Conservation (phyloP, 1,140 invertebrate genomes). For the Lepidurus packardi region DNA sequence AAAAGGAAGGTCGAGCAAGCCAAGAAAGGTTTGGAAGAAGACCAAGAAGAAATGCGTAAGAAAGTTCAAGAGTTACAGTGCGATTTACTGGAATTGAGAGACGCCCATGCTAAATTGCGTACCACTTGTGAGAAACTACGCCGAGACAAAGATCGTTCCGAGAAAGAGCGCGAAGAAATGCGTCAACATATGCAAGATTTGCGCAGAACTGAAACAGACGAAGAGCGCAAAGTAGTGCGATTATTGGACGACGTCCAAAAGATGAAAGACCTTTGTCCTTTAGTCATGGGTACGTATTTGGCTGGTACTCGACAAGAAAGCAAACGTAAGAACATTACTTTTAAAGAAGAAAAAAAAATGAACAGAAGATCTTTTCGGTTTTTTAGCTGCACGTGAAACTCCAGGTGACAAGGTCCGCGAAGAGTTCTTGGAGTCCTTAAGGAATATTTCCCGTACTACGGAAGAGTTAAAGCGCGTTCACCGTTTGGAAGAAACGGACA, state of each 20-base stretch:
- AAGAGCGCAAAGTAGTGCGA: slow-evolving; percentile 59
- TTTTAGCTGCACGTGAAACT: slow-evolving; percentile 35
- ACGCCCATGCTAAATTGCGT: slow-evolving; percentile 82
- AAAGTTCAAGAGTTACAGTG: slow-evolving; percentile 77
- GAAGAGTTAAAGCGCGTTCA: slow-evolving; percentile 39
- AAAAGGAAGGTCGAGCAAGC: slow-evolving; percentile 77
- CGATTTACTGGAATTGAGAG: slow-evolving; percentile 76
- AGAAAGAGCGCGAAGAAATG: slow-evolving; percentile 71
- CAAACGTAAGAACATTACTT: slow-evolving; percentile 35
- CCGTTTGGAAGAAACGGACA: slow-evolving; percentile 38
- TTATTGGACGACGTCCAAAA: slow-evolving; percentile 57
- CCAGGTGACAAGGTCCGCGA: slow-evolving; percentile 39
- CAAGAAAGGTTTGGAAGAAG: slow-evolving; percentile 75
- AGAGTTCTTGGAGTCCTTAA: slow-evolving; percentile 39
- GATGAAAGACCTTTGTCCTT: slow-evolving; percentile 38
- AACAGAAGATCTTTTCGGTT: background rate
- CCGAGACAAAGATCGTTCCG: slow-evolving; percentile 75
- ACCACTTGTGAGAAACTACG: slow-evolving; percentile 87
- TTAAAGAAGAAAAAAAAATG: background rate
- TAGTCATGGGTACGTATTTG: slow-evolving; percentile 38
- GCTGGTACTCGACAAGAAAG: slow-evolving; percentile 35
- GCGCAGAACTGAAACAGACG: slow-evolving; percentile 54
- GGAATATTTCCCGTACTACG: slow-evolving; percentile 36
- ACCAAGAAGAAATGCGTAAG: slow-evolving; percentile 78
- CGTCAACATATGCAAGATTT: slow-evolving; percentile 49